phyloP scores from a whole-genome alignment of 2,113 vertebrate genomes.

The Melanostigma gelatinosum region DNA sequence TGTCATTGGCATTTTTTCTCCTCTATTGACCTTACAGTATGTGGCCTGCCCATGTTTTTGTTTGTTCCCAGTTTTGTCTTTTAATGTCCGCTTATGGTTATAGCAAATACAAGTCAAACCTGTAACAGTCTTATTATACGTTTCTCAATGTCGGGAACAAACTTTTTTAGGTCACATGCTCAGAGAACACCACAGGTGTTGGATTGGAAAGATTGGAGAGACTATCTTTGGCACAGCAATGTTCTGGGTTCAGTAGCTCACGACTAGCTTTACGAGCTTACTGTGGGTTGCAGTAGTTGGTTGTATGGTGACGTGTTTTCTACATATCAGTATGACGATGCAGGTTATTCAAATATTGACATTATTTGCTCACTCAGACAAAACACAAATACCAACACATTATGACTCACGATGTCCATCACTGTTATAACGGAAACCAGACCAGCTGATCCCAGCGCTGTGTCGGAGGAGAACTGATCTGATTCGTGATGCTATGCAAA shows the following conservation, averaged over 20 bases:
- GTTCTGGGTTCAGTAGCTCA: not conserved
- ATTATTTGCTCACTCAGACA: not conserved
- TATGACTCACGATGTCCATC: not conserved
- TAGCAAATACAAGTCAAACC: not conserved
- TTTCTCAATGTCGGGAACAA: not conserved
- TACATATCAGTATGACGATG: not conserved
- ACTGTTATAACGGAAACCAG: not conserved
- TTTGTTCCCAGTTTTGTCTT: not conserved
- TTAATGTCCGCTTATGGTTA: not conserved
- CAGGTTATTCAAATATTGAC: not conserved
- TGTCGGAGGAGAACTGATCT: not conserved
- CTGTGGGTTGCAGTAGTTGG: not conserved
- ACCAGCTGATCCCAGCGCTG: not conserved
- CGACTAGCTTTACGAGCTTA: not conserved
- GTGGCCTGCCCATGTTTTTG: too few relatives aligned
- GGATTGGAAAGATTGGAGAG: not conserved
- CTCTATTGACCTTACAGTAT: not conserved
- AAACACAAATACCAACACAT: not conserved
- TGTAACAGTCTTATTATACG: not conserved
- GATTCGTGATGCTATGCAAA: not conserved
- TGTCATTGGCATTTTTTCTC: not conserved
- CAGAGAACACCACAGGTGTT: not conserved
- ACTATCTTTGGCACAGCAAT: not conserved
- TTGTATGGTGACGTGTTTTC: not conserved
- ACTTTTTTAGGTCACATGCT: not conserved